Percentiles rank a stretch among this genome's conserved stretches.
These are phyloP conservation scores for Rhinogobius similis DNA, from an alignment of 2,113 vertebrate genomes.

Conservation along the genomic window DNA sequence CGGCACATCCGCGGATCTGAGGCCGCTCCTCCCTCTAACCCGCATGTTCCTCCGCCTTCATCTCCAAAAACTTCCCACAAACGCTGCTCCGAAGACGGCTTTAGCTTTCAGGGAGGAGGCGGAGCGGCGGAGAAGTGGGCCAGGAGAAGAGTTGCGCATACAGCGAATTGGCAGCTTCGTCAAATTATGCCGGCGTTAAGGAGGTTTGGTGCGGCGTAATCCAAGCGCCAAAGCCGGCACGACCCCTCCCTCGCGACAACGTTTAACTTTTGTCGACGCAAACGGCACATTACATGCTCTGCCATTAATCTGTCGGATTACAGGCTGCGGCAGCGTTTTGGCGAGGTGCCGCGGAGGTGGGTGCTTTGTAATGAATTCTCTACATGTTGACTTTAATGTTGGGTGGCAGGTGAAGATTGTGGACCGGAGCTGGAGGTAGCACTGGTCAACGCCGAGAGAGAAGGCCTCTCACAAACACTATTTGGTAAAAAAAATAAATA, in stretches of 20 bases:
- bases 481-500: too few relatives aligned
- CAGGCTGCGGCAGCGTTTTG: constrained; percentile 69
- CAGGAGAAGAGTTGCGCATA: constrained; percentile 67
- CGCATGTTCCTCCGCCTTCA: constrained; percentile 53
- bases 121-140: constrained; percentile 42
- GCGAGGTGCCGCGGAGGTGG: constrained; percentile 39
- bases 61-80: constrained; percentile 55
- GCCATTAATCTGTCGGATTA: constrained; percentile 86
- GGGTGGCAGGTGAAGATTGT: constrained; percentile 20
- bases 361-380: constrained; percentile 65
- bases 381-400: constrained; percentile 45
- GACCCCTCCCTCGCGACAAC: constrained; percentile 75
- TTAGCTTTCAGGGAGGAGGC: constrained; percentile 30
- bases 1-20: constrained; percentile 28
- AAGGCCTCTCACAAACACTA: too few relatives aligned
- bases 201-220: constrained; percentile 74
- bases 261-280: constrained; percentile 82
- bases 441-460: constrained; percentile 9
- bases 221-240: constrained; percentile 70
- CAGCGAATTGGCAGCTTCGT: constrained; percentile 83
- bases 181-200: constrained; percentile 83
- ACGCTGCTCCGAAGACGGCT: constrained; percentile 63
- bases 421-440: constrained; percentile 16
- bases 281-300: constrained; percentile 82
- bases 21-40: constrained; percentile 50